Evolutionary conservation across 2,113 vertebrate species (phyloP).

Genomic region (Stegostoma tigrinum): DNA sequence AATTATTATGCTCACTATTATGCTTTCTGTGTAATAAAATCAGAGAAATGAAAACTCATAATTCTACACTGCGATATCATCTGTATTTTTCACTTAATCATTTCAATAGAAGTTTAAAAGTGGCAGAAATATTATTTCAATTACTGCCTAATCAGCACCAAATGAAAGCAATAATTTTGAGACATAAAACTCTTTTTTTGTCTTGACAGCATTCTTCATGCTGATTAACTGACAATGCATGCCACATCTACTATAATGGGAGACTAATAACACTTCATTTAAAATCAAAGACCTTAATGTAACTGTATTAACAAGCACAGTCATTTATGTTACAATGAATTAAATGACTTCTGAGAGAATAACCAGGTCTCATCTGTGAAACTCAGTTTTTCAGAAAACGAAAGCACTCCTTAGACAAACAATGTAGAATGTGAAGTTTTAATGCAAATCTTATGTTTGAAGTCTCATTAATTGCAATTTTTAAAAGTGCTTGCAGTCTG

Average conservation of each 20-base stretch:
- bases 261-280: conserved; percentile 37
- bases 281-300: conserved; percentile 29
- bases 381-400: too few relatives aligned
- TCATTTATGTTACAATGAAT: conserved; percentile 30
- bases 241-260: conserved; percentile 21
- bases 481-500: not conserved
- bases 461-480: not conserved
- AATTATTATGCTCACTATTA: not conserved
- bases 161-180: conserved; percentile 36
- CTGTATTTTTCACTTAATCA: conserved; percentile 30
- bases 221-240: conserved; percentile 32
- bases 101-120: conserved; percentile 17
- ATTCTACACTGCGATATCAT: conserved; percentile 15
- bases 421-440: not conserved
- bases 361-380: not conserved
- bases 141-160: conserved; percentile 34
- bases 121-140: conserved; percentile 34
- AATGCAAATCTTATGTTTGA: not conserved
- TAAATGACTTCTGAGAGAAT: not conserved
- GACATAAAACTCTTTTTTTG: conserved; percentile 35
- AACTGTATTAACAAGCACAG: conserved; percentile 22
- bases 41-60: conserved; percentile 27
- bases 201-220: conserved; percentile 34
- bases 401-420: not conserved
- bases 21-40: not conserved